Percentiles rank a stretch among this genome's conserved stretches.
These are phyloP conservation scores for Phenacoccus solenopsis DNA, from an alignment of 1,140 invertebrate species.

Conservation along the genomic window DNA sequence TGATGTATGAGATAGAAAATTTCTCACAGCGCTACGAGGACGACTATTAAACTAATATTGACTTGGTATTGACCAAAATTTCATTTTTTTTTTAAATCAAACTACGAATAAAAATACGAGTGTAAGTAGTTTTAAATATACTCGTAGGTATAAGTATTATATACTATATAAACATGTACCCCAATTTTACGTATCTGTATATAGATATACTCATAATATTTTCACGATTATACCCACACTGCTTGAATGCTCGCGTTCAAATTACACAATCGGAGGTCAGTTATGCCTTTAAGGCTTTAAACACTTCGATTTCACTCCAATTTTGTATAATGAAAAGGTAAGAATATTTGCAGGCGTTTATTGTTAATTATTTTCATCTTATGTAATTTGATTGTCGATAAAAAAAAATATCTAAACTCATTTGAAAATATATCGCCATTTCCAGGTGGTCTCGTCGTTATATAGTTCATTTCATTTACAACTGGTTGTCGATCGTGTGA, in stretches of 20 bases:
- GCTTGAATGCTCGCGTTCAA: background rate
- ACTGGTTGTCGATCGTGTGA: no score
- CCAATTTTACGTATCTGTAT: background rate
- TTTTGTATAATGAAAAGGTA: constrained; percentile 3
- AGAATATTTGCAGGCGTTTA: background rate
- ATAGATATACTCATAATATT: background rate
- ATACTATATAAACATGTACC: no score
- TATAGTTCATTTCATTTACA: no score
- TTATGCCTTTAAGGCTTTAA: background rate
- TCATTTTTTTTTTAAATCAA: no score
- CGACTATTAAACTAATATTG: no score
- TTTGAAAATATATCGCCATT: background rate
- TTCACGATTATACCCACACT: background rate
- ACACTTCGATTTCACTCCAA: constrained; percentile 1
- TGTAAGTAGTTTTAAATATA: no score
- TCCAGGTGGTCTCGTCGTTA: background rate
- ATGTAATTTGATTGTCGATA: background rate
- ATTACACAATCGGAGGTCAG: background rate
- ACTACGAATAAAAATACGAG: no score
- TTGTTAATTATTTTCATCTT: background rate
- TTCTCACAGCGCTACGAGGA: no score
- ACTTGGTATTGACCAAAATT: no score
- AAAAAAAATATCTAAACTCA: background rate
- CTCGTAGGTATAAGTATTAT: no score
- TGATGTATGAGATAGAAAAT: no score